Evolutionary conservation across 2,113 vertebrate species (phyloP).

Genomic region (Pachypanchax playfairii): DNA sequence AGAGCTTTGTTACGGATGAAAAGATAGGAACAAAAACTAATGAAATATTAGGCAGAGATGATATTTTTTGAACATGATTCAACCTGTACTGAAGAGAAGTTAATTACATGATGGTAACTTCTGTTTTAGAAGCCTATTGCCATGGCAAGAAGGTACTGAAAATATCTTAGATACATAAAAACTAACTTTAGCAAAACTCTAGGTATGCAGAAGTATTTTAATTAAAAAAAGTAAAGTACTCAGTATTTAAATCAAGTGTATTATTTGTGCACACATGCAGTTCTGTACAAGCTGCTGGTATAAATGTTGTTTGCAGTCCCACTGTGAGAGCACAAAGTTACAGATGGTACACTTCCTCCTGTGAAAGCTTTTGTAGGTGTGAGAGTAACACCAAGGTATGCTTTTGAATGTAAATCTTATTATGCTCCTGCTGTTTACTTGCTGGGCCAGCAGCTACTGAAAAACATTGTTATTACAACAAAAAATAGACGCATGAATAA

Average conservation of each 20-base stretch:
- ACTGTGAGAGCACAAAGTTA: constrained; percentile 29
- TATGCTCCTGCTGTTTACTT: constrained; percentile 34
- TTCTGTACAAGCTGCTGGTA: no score
- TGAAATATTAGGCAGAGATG: no score
- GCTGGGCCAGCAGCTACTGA: constrained; percentile 21
- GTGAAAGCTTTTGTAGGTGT: constrained; percentile 28
- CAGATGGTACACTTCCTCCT: constrained; percentile 38
- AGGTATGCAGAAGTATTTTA: no score
- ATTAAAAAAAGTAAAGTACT: no score
- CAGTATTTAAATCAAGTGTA: constrained; percentile 9
- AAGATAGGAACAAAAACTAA: no score
- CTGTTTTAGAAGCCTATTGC: neutral
- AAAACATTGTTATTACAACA: constrained; percentile 37
- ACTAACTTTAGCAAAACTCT: no score
- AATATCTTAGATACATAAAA: no score
- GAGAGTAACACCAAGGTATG: constrained; percentile 26
- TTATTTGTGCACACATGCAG: neutral
- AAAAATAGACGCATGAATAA: constrained; percentile 33
- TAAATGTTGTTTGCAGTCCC: constrained; percentile 4
- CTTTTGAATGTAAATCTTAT: constrained; percentile 55
- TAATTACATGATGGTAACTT: no score
- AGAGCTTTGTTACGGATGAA: no score
- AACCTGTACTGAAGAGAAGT: no score
- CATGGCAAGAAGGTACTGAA: neutral
- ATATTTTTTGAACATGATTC: no score